A percentile compares a stretch with the other conserved stretches of the same genome.
Evolutionary conservation across 92 coral and sea anemone species (phyloP).

Genomic region (Paragorgia papillata): DNA sequence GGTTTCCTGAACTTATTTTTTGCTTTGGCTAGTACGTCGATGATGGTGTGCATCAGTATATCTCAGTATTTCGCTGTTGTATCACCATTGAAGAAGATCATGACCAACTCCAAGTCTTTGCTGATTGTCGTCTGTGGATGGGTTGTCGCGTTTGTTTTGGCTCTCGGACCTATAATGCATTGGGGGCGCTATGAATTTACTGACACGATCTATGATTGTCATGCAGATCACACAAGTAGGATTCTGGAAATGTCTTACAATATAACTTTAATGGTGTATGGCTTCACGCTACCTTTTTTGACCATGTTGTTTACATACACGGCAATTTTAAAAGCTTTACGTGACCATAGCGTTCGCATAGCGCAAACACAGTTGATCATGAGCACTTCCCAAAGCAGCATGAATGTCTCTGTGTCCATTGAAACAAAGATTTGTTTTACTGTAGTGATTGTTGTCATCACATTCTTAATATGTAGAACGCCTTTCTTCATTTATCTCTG

Average conservation of each 20-base stretch:
- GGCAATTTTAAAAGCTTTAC: slow-evolving; percentile 67
- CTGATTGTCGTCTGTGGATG: slow-evolving; percentile 86
- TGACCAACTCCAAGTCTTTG: slow-evolving; percentile 86
- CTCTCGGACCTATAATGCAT: slow-evolving; percentile 82
- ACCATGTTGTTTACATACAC: slow-evolving; percentile 73
- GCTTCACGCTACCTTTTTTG: slow-evolving; percentile 68
- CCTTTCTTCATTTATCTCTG: slow-evolving; percentile 81
- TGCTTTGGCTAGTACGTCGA: slow-evolving; percentile 67
- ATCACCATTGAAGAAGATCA: slow-evolving; percentile 71
- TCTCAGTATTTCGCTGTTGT: slow-evolving; percentile 81
- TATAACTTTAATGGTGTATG: slow-evolving; percentile 75
- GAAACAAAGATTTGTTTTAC: slow-evolving; percentile 73
- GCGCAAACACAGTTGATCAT: slow-evolving; percentile 58
- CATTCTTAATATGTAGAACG: slow-evolving; percentile 84
- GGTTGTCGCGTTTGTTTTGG: slow-evolving; percentile 76
- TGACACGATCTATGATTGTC: slow-evolving; percentile 89
- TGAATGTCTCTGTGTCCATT: slow-evolving; percentile 67
- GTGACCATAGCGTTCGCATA: slow-evolving; percentile 66
- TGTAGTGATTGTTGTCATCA: slow-evolving; percentile 64
- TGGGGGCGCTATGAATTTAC: slow-evolving; percentile 99
- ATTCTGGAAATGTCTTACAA: slow-evolving; percentile 77
- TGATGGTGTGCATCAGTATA: slow-evolving; percentile 70
- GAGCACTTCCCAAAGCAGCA: slow-evolving; percentile 64
- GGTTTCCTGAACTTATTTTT: slow-evolving; percentile 76
- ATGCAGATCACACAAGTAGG: slow-evolving; percentile 70